Percentiles rank a stretch among this genome's conserved stretches.
phyloP scores from a whole-genome alignment of 2,888 invertebrate species.

The Pristionchus fissidentatus region DNA sequence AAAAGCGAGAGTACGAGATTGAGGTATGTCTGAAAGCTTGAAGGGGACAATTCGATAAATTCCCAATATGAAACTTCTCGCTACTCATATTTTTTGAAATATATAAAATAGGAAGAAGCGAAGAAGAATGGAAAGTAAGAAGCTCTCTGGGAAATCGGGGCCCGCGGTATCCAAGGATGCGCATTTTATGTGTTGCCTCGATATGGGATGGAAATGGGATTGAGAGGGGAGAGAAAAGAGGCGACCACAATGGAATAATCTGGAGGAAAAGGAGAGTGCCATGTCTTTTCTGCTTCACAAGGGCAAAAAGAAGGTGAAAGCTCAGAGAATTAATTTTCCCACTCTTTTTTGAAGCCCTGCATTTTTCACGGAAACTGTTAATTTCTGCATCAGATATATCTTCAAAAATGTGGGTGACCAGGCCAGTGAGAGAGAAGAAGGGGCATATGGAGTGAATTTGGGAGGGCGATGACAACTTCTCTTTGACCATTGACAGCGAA shows the following conservation, averaged over 20 bases:
- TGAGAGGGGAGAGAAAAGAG: neutral
- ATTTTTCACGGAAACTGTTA: too few species aligned
- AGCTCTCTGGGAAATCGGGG: too few species aligned
- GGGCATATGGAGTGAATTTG: too few species aligned
- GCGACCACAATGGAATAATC: too few species aligned
- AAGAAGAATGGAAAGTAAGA: neutral
- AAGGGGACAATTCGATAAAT: too few species aligned
- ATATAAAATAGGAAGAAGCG: neutral
- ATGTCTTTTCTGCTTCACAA: neutral
- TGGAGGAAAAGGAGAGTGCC: neutral
- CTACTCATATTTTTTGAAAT: too few species aligned
- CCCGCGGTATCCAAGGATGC: slow-evolving; percentile 3
- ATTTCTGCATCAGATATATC: neutral
- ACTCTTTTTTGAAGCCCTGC: too few species aligned
- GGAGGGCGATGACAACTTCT: too few species aligned
- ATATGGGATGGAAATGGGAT: neutral
- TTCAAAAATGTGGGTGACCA: neutral
- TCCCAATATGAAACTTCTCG: too few species aligned
- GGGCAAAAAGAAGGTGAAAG: neutral
- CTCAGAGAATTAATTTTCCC: neutral
- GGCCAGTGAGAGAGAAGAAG: too few species aligned
- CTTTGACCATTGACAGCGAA: too few species aligned
- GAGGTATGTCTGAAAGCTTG: neutral
- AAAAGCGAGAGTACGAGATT: neutral
- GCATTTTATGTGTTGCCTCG: neutral